A percentile compares a stretch with the other conserved stretches of the same genome.
Conservation (phyloP, 2,888 invertebrate species). For the Willowsia nigromaculata region DNA sequence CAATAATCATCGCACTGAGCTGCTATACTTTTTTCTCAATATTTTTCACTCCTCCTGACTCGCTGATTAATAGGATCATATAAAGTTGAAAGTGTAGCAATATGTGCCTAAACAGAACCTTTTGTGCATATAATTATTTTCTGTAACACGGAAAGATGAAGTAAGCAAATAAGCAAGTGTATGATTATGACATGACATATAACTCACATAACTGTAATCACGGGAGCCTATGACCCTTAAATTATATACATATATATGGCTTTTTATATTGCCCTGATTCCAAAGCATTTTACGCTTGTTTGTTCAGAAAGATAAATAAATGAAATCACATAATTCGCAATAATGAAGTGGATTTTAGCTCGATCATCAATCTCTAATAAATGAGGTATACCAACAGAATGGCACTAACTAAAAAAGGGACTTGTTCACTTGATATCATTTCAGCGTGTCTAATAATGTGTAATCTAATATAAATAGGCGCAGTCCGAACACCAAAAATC, state of each 20-base stretch:
- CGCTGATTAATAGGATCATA: neutral
- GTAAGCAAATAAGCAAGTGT: neutral
- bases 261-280: slow-evolving; percentile 46
- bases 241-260: neutral
- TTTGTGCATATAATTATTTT: neutral
- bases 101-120: neutral
- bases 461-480: slow-evolving; percentile 37
- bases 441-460: neutral
- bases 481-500: neutral
- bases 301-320: neutral
- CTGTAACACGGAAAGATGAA: slow-evolving; percentile 36
- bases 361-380: too few relatives aligned
- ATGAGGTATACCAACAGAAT: too few relatives aligned
- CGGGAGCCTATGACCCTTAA: slow-evolving; percentile 14
- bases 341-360: too few relatives aligned
- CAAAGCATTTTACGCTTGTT: neutral
- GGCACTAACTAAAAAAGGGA: too few relatives aligned
- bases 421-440: neutral
- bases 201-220: neutral
- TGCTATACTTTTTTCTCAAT: neutral
- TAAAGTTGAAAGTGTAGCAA: neutral
- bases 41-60: neutral
- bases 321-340: too few relatives aligned
- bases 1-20: neutral
- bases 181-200: neutral